Evolutionary conservation across 2,888 invertebrate genomes (phyloP).

Genomic region (Trissoscelio sp.): DNA sequence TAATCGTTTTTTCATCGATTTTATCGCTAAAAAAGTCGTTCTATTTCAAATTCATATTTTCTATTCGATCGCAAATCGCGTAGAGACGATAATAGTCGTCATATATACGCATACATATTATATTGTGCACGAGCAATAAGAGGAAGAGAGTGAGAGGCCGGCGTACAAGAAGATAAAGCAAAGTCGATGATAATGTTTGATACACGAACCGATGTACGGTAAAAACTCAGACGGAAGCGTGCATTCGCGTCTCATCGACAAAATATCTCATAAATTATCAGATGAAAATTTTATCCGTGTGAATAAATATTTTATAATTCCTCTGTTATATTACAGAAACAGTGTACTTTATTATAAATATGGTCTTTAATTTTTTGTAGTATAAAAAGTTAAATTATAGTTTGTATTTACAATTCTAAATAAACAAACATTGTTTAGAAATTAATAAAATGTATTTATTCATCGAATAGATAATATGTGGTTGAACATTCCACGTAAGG

Average conservation of each 20-base stretch:
- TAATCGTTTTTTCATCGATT: conserved; percentile 40
- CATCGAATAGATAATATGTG: too few relatives aligned
- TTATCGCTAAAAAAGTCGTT: conserved; percentile 44
- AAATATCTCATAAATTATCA: conserved; percentile 34
- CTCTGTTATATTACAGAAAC: too few relatives aligned
- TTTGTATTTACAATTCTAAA: neutral
- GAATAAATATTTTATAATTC: too few relatives aligned
- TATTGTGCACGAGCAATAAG: conserved; percentile 62
- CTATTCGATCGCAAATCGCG: conserved; percentile 43
- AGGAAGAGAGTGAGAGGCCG: conserved; percentile 67
- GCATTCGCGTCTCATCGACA: conserved; percentile 37
- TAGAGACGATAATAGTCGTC: conserved; percentile 52
- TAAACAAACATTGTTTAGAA: neutral
- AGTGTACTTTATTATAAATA: too few relatives aligned
- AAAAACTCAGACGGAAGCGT: conserved; percentile 40
- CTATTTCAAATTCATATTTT: conserved; percentile 49
- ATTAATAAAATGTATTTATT: too few relatives aligned
- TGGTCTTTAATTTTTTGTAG: too few relatives aligned
- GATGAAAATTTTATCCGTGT: neutral
- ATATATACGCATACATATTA: conserved; percentile 43
- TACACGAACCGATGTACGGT: conserved; percentile 17
- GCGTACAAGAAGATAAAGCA: conserved; percentile 55
- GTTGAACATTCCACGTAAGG: too few relatives aligned
- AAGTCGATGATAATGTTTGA: conserved; percentile 50
- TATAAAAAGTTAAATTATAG: too few relatives aligned